A percentile compares a stretch with the other conserved stretches of the same genome.
phyloP scores from a whole-genome alignment of 2,888 invertebrate species.

The Shargacucullia verbasci region DNA sequence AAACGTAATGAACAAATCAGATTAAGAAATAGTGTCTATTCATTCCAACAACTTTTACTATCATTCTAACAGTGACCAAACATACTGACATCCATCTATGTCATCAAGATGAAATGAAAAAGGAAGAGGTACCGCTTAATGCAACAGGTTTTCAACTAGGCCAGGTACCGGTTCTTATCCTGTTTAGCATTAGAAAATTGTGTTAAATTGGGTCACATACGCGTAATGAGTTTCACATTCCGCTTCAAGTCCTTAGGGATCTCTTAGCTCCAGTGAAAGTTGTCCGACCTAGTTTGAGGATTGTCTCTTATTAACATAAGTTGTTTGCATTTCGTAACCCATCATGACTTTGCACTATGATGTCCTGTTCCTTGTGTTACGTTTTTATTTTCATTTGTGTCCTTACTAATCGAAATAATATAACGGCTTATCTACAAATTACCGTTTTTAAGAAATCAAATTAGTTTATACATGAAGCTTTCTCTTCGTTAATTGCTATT shows the following conservation, averaged over 20 bases:
- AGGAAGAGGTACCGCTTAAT: constrained; percentile 53
- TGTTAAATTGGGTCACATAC: constrained; percentile 68
- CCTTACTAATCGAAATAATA: not conserved
- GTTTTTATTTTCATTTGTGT: constrained; percentile 16
- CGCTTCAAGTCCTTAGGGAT: constrained; percentile 65
- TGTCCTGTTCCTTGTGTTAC: constrained; percentile 20
- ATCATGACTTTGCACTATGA: constrained; percentile 8
- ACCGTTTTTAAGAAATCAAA: too few species aligned
- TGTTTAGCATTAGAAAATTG: constrained; percentile 65
- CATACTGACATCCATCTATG: constrained; percentile 28
- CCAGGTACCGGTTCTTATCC: constrained; percentile 50
- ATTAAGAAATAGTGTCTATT: constrained; percentile 17
- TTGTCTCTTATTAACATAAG: constrained; percentile 55
- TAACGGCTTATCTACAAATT: too few species aligned
- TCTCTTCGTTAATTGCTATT: constrained; percentile 3
- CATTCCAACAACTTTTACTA: constrained; percentile 49
- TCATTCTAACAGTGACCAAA: constrained; percentile 37
- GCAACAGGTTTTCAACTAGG: constrained; percentile 59
- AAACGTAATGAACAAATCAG: constrained; percentile 14
- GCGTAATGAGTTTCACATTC: constrained; percentile 68
- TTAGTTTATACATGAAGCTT: constrained; percentile 3
- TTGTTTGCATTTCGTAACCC: constrained; percentile 47
- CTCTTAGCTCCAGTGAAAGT: constrained; percentile 63
- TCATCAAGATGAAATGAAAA: constrained; percentile 50
- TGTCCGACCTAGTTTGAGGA: constrained; percentile 46